These are phyloP conservation scores for Cantharis rufa DNA, from an alignment of 2,888 invertebrate genomes.

Conservation along the genomic window DNA sequence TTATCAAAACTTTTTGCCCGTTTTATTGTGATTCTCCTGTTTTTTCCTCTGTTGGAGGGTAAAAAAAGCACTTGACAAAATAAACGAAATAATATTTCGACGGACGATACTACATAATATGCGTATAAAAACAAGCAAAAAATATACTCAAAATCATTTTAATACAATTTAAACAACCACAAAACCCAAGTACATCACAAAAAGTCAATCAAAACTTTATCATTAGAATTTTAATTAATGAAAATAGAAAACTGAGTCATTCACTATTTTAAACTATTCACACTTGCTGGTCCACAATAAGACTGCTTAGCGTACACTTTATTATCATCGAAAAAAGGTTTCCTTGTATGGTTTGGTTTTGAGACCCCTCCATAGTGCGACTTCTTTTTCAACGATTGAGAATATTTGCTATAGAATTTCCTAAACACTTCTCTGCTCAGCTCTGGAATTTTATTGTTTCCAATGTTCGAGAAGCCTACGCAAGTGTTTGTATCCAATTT, in stretches of 20 bases:
- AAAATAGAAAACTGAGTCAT: background rate
- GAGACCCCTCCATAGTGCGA: slow-evolving; percentile 17
- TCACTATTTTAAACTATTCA: background rate
- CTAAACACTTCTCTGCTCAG: slow-evolving; percentile 20
- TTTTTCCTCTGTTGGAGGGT: too few species aligned
- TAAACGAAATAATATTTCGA: too few species aligned
- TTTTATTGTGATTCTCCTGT: too few species aligned
- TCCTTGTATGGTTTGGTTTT: slow-evolving; percentile 12
- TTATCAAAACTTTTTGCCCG: too few species aligned
- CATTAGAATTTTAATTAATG: background rate
- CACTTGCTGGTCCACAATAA: slow-evolving; percentile 5
- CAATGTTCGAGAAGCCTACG: background rate
- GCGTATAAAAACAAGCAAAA: too few species aligned
- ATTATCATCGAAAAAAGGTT: slow-evolving; percentile 32
- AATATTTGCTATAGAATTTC: slow-evolving; percentile 31
- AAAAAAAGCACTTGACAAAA: too few species aligned
- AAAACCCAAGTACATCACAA: background rate
- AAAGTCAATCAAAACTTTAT: background rate
- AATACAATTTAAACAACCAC: background rate
- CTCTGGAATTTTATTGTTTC: background rate
- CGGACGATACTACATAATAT: too few species aligned
- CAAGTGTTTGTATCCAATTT: slow-evolving; percentile 20
- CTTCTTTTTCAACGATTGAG: slow-evolving; percentile 26
- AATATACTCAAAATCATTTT: background rate
- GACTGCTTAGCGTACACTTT: slow-evolving; percentile 18